Evolutionary conservation across 2,888 invertebrate species (phyloP).

Genomic region (Ctena decussata): DNA sequence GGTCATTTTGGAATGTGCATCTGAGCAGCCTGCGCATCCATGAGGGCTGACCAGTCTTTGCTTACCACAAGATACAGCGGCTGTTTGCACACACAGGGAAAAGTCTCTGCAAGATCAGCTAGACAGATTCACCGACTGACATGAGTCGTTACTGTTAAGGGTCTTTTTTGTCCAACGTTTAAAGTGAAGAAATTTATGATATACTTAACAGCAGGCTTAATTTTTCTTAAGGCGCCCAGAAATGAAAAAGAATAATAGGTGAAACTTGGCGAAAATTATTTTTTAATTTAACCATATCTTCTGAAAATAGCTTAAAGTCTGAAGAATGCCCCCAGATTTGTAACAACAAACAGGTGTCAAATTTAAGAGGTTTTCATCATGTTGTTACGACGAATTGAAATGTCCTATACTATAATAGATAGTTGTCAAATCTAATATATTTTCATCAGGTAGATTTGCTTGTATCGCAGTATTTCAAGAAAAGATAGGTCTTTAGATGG

Average conservation of each 20-base stretch:
- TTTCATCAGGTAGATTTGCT: background rate
- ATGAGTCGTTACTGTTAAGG: no score
- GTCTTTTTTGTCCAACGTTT: no score
- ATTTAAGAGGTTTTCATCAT: background rate
- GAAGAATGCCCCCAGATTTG: background rate
- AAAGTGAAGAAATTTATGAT: no score
- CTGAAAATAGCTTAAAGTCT: background rate
- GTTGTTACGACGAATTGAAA: background rate
- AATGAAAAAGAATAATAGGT: background rate
- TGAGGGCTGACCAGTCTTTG: no score
- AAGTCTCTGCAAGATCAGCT: no score
- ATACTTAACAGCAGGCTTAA: no score
- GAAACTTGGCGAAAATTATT: background rate
- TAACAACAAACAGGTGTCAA: slow-evolving; percentile 4
- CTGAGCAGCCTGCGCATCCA: no score
- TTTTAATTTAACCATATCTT: background rate
- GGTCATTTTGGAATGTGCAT: no score
- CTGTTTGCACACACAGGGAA: no score
- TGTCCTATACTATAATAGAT: background rate
- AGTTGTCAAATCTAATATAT: background rate
- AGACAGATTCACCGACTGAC: no score
- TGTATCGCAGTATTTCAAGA: background rate
- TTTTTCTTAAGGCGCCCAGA: background rate
- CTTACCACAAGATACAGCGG: no score
- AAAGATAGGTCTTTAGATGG: background rate